Percentiles rank a stretch among this genome's conserved stretches.
These are phyloP conservation scores for Lemur catta DNA, from an alignment of 2,797 vertebrate species.

Conservation along the genomic window DNA sequence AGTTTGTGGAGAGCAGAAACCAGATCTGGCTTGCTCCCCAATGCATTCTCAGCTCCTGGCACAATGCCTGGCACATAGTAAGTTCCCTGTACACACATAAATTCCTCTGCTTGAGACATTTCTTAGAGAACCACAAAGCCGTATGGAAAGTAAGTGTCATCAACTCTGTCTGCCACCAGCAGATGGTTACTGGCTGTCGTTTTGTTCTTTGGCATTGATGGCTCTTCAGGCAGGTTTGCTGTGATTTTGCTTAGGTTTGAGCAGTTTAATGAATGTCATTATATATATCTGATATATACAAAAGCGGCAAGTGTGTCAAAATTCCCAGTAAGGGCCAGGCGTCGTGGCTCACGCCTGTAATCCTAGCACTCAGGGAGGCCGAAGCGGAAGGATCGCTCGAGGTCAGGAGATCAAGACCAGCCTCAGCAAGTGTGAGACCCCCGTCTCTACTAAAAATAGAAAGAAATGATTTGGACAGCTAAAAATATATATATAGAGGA, in stretches of 20 bases:
- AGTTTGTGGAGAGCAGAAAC: neutral
- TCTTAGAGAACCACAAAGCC: neutral
- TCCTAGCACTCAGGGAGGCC: no score
- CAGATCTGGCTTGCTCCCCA: neutral
- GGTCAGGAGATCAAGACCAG: no score
- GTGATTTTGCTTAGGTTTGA: neutral
- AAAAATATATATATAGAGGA: no score
- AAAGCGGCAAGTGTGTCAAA: neutral
- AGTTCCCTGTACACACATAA: neutral
- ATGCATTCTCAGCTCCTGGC: neutral
- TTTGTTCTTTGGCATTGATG: neutral
- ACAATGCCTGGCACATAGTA: neutral
- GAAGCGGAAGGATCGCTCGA: no score
- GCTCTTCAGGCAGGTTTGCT: neutral
- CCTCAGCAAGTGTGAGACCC: no score
- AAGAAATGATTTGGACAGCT: no score
- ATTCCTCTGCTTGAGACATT: neutral
- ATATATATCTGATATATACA: neutral
- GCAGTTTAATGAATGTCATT: neutral
- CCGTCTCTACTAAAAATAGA: no score
- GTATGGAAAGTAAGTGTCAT: neutral
- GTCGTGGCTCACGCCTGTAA: no score
- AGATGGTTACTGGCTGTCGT: neutral
- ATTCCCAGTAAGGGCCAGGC: neutral
- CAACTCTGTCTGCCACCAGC: neutral